Evolutionary conservation across 2,888 invertebrate species (phyloP).

Genomic region (Mythimna impura): DNA sequence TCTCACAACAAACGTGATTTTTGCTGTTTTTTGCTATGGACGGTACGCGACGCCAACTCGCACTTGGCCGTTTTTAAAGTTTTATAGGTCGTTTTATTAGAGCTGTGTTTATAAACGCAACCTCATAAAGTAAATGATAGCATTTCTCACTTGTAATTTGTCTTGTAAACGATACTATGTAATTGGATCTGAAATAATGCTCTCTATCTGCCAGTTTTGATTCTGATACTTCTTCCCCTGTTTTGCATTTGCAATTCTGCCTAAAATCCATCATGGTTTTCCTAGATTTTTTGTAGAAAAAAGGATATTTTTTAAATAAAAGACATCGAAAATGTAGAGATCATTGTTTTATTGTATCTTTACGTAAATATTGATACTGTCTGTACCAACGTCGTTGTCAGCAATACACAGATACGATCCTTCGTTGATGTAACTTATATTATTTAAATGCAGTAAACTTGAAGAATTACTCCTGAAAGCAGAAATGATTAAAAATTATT

Average conservation of each 20-base stretch:
- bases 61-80: background rate
- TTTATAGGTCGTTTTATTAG: background rate
- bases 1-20: too few relatives aligned
- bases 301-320: constrained; percentile 1
- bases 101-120: too few relatives aligned
- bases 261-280: background rate
- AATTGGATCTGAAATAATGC: too few relatives aligned
- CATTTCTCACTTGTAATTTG: too few relatives aligned
- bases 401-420: constrained; percentile 79
- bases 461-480: constrained; percentile 65
- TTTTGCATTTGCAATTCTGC: too few relatives aligned
- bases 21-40: too few relatives aligned
- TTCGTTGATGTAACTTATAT: constrained; percentile 72
- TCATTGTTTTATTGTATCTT: constrained; percentile 61
- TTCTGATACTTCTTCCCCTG: too few relatives aligned
- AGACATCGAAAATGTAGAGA: background rate
- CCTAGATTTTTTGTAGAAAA: background rate
- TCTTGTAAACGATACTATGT: too few relatives aligned
- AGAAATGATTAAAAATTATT: background rate
- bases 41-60: too few relatives aligned
- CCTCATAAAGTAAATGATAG: too few relatives aligned
- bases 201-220: too few relatives aligned
- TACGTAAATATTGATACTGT: constrained; percentile 72
- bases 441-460: constrained; percentile 64
- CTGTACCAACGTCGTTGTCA: constrained; percentile 74